A percentile compares a stretch with the other conserved stretches of the same genome.
Conservation (phyloP, 2,797 vertebrate genomes). For the Scyliorhinus canicula region DNA sequence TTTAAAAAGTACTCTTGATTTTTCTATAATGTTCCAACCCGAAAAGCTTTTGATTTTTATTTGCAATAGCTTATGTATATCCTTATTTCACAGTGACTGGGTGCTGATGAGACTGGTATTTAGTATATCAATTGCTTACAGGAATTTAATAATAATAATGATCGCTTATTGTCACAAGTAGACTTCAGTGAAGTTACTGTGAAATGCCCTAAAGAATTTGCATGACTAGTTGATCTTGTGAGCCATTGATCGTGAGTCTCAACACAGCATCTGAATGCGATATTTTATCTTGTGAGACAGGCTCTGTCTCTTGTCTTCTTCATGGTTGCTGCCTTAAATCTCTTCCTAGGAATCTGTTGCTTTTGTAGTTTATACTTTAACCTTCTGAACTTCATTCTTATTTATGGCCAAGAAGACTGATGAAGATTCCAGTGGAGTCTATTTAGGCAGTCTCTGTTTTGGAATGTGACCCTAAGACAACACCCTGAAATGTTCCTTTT, state of each 20-base stretch:
- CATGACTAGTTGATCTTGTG: conserved; percentile 14
- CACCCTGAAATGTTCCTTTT: background rate
- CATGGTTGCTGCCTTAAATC: background rate
- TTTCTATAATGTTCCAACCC: background rate
- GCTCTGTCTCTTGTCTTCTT: background rate
- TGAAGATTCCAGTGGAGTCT: background rate
- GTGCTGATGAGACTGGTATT: background rate
- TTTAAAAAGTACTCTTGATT: background rate
- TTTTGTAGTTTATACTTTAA: conserved; percentile 13
- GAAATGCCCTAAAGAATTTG: no score
- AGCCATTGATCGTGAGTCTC: conserved; percentile 1
- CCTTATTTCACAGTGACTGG: background rate
- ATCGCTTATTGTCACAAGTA: no score
- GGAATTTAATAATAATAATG: no score
- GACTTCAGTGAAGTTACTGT: no score
- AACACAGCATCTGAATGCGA: background rate
- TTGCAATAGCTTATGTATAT: background rate
- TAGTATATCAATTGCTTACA: background rate
- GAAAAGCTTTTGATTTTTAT: background rate
- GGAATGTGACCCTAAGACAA: conserved; percentile 1
- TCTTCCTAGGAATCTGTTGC: background rate
- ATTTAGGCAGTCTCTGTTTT: background rate
- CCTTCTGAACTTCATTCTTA: background rate
- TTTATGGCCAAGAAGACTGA: background rate
- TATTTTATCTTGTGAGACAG: background rate